Percentiles rank a stretch among this genome's conserved stretches.
These are phyloP conservation scores for Meiosimyza decipiens DNA, from an alignment of 2,888 invertebrate species.

Conservation along the genomic window DNA sequence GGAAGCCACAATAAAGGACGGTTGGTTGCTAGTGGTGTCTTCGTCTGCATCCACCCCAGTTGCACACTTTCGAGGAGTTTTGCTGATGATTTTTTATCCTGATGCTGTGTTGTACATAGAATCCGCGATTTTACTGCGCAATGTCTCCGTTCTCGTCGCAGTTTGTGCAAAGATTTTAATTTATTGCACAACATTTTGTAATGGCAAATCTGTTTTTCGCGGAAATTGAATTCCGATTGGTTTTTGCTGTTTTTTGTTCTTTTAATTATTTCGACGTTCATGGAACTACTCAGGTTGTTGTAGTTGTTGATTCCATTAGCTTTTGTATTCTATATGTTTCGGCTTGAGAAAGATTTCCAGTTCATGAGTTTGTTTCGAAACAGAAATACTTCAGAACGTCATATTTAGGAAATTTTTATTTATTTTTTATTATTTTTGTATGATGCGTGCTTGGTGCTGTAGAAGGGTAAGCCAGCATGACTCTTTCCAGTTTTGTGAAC, in stretches of 20 bases:
- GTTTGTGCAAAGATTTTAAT: conserved; percentile 31
- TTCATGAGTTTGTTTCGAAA: not conserved
- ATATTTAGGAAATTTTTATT: too few relatives aligned
- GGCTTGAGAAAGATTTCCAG: not conserved
- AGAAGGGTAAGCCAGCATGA: too few relatives aligned
- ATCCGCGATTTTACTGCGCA: conserved; percentile 29
- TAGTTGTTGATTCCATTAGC: too few relatives aligned
- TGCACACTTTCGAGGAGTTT: conserved; percentile 8
- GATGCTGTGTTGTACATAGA: conserved; percentile 34
- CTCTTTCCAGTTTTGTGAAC: too few relatives aligned
- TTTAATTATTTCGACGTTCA: too few relatives aligned
- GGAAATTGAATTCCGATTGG: conserved; percentile 34
- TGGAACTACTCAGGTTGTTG: too few relatives aligned
- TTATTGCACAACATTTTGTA: conserved; percentile 34
- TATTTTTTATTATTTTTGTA: too few relatives aligned
- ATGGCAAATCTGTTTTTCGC: conserved; percentile 29
- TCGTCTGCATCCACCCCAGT: not conserved
- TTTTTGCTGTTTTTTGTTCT: not conserved
- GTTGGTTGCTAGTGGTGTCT: conserved; percentile 9
- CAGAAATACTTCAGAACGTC: too few relatives aligned
- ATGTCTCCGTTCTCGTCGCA: conserved; percentile 27
- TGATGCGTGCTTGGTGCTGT: too few relatives aligned
- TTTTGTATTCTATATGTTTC: not conserved
- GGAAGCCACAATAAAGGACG: conserved; percentile 23
- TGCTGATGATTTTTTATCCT: conserved; percentile 35